A percentile compares a stretch with the other conserved stretches of the same genome.
phyloP scores from a whole-genome alignment of 2,888 invertebrate genomes.

The Leucophenga maculata region DNA sequence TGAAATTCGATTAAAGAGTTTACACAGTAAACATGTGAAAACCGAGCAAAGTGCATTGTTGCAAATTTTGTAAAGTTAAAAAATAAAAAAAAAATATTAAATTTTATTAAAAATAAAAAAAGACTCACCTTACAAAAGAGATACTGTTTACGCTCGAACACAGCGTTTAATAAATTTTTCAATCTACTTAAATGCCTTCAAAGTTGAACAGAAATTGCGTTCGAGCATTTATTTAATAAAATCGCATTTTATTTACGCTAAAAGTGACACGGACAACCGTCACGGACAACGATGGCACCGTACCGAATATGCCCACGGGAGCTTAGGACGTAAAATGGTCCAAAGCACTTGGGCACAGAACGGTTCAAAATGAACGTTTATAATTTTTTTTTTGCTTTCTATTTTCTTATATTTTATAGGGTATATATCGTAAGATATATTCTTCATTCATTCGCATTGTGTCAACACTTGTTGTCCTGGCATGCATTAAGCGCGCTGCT shows the following conservation, averaged over 20 bases:
- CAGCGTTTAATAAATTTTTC: background rate
- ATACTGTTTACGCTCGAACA: background rate
- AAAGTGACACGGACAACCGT: background rate
- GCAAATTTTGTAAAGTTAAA: background rate
- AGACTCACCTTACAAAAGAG: too few relatives aligned
- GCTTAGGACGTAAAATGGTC: conserved; percentile 13
- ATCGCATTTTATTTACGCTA: conserved; percentile 14
- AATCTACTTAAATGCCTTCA: background rate
- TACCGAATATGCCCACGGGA: background rate
- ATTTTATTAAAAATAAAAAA: background rate
- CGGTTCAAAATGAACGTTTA: conserved; percentile 14
- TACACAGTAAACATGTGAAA: too few relatives aligned
- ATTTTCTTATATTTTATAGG: background rate
- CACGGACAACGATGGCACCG: background rate
- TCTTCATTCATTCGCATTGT: conserved; percentile 12
- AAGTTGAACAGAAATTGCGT: background rate
- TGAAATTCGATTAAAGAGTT: too few relatives aligned
- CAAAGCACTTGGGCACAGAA: conserved; percentile 5
- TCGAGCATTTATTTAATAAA: conserved; percentile 2
- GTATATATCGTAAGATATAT: too few relatives aligned
- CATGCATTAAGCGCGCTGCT: background rate
- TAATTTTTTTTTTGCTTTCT: background rate
- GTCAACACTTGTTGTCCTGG: conserved; percentile 17
- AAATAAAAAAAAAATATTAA: background rate
- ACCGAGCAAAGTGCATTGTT: background rate